Conservation (phyloP, 2,113 vertebrate genomes). For the Sardina pilchardus region DNA sequence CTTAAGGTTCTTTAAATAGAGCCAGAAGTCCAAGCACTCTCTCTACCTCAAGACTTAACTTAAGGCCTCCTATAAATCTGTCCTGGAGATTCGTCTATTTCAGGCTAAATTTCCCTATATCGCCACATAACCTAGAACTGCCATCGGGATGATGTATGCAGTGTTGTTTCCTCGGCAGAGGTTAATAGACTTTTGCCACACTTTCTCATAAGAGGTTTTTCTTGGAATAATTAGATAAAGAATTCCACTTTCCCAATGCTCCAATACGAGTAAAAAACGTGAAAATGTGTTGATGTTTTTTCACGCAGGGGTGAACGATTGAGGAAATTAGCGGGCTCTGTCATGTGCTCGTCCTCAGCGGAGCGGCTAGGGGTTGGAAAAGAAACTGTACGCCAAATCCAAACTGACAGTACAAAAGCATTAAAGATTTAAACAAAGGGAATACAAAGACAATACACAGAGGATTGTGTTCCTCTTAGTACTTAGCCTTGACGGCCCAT, state of each 20-base stretch:
- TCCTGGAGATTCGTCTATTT: not conserved
- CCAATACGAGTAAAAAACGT: not conserved
- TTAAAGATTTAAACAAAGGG: not conserved
- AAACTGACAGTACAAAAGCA: not conserved
- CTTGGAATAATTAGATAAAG: not conserved
- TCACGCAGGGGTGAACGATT: not conserved
- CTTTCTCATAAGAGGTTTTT: not conserved
- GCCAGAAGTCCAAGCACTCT: not conserved
- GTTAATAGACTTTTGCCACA: not conserved
- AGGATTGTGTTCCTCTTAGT: not conserved
- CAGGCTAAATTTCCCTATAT: not conserved
- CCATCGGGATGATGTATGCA: not conserved
- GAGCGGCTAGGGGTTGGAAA: not conserved
- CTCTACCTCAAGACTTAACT: not conserved
- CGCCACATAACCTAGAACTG: not conserved
- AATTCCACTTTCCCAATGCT: not conserved
- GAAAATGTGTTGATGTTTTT: not conserved
- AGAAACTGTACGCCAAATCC: not conserved
- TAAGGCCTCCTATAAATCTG: not conserved
- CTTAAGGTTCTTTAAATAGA: conserved; percentile 9
- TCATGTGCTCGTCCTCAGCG: not conserved
- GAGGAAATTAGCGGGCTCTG: not conserved
- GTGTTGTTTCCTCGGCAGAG: not conserved
- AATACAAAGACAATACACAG: not conserved
- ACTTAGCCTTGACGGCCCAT: not conserved